Conservation (phyloP, 2,888 invertebrate species). For the Rhamnusium bicolor region DNA sequence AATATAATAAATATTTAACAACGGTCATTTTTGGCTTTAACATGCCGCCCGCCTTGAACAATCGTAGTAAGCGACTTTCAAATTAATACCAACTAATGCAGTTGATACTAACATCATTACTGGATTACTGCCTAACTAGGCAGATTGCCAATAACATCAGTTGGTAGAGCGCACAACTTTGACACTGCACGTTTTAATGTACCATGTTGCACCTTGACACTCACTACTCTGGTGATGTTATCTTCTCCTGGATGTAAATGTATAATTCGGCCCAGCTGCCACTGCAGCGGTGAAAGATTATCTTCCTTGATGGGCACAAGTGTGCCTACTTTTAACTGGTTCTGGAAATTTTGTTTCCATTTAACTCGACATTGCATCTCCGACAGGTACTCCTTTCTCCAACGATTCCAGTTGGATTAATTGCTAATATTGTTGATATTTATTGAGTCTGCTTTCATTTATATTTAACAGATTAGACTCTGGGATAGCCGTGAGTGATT, state of each 20-base stretch:
- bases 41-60: too few relatives aligned
- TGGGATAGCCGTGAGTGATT: background rate
- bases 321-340: background rate
- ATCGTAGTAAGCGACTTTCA: too few relatives aligned
- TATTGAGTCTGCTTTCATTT: background rate
- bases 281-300: background rate
- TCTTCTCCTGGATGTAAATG: background rate
- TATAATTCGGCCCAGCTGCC: background rate
- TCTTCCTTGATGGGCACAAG: background rate
- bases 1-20: too few relatives aligned
- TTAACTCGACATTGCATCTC: background rate
- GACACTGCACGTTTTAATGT: background rate
- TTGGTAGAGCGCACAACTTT: background rate
- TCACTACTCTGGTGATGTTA: background rate
- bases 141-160: too few relatives aligned
- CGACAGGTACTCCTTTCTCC: background rate
- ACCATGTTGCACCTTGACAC: background rate
- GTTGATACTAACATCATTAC: too few relatives aligned
- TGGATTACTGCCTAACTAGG: too few relatives aligned
- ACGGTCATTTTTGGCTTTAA: too few relatives aligned
- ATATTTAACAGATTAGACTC: background rate
- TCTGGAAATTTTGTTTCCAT: background rate
- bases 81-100: too few relatives aligned
- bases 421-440: background rate
- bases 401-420: background rate